Evolutionary conservation across 92 coral and sea anemone species (phyloP).

Genomic region (Parazoanthus swiftii): DNA sequence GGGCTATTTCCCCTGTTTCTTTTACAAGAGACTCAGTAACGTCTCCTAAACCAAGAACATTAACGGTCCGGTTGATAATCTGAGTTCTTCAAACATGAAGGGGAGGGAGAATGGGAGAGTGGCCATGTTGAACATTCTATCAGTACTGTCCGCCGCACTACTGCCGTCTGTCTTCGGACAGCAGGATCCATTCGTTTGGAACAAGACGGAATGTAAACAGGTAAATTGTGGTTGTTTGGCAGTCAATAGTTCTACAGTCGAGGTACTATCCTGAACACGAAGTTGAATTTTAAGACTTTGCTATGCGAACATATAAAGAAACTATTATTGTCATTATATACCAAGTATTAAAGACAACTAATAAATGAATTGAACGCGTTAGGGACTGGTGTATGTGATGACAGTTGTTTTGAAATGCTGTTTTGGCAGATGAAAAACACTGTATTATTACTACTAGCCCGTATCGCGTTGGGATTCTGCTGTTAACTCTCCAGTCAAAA

Average conservation of each 20-base stretch:
- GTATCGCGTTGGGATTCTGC: too few relatives aligned
- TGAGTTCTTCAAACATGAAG: slow-evolving; percentile 1
- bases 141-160: not conserved
- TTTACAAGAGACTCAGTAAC: not conserved
- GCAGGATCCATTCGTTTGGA: not conserved
- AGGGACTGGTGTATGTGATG: not conserved
- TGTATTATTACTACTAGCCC: not conserved
- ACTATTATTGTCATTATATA: not conserved
- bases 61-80: not conserved
- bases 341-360: not conserved
- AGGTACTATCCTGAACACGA: not conserved
- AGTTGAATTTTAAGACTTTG: too few relatives aligned
- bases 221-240: not conserved
- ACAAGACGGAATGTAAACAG: slow-evolving; percentile 19
- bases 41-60: not conserved
- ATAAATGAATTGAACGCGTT: not conserved
- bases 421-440: not conserved
- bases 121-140: not conserved
- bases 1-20: not conserved
- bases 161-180: slow-evolving; percentile 14
- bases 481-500: too few relatives aligned
- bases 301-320: not conserved
- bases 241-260: too few relatives aligned
- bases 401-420: not conserved
- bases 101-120: not conserved